These are phyloP conservation scores for Ephestia elutella DNA, from an alignment of 1,140 invertebrate genomes.

Conservation along the genomic window DNA sequence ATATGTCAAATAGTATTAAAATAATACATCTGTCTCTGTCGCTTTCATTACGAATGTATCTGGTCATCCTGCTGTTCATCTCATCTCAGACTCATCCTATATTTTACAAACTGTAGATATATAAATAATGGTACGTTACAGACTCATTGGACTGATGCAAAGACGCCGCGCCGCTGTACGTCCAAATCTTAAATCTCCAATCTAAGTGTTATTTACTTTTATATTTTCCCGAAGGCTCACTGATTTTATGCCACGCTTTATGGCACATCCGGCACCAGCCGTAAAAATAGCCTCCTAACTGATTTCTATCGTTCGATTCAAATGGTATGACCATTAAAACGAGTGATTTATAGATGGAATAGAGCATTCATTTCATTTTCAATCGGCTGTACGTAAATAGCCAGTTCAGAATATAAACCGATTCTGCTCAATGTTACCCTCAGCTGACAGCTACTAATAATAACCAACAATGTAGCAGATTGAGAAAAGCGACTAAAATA, in stretches of 20 bases:
- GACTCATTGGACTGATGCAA: slow-evolving; percentile 26
- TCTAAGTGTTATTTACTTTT: slow-evolving; percentile 64
- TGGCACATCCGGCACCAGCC: slow-evolving; percentile 57
- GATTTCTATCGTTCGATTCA: slow-evolving; percentile 56
- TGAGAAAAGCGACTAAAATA: too few relatives aligned
- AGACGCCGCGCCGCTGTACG: slow-evolving; percentile 23
- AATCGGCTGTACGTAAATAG: too few relatives aligned
- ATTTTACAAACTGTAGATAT: too few relatives aligned
- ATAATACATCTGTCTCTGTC: too few relatives aligned
- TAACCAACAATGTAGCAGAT: too few relatives aligned
- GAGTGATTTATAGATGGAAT: slow-evolving; percentile 31
- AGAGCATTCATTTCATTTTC: slow-evolving; percentile 22
- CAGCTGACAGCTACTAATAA: background rate
- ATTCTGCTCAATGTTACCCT: too few relatives aligned
- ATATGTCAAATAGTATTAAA: too few relatives aligned
- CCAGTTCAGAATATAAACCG: too few relatives aligned
- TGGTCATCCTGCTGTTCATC: too few relatives aligned
- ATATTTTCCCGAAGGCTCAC: slow-evolving; percentile 56
- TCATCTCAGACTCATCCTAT: too few relatives aligned
- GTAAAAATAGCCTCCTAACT: slow-evolving; percentile 63
- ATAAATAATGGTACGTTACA: slow-evolving; percentile 9
- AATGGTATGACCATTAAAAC: slow-evolving; percentile 53
- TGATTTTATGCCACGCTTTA: slow-evolving; percentile 64
- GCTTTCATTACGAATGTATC: too few relatives aligned
- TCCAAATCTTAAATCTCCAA: slow-evolving; percentile 40